Base-by-base conservation (phyloP, 2,113 vertebrate species). In the Siniperca chuatsi region DNA sequence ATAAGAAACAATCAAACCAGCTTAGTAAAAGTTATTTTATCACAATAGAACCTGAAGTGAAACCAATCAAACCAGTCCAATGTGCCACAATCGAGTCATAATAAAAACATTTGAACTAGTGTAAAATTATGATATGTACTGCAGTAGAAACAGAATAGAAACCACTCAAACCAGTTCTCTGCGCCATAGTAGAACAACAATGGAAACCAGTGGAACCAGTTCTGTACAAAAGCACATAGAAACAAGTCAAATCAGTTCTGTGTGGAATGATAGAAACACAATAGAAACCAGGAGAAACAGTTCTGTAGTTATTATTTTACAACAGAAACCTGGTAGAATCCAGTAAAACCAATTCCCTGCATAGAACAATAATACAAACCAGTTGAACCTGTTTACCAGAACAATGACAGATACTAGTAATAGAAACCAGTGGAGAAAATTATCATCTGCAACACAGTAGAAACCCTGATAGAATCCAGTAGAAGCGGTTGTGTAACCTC, bases 401-500 rank as follows among this genome's bases (percentile, higher is more conserved):
- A 62, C 29, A 20, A 50, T 29, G 29, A 25, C 60, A 65, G 11
- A 65, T 55, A 8, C 23, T 37, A 6, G 44, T 25, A 16, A 82
- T 10, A 35, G 61, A 15, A 74, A 23, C 16, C 61, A 80, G 57
- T 29, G 6, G 46, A 62, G 57, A 25, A 57, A 68, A 40, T 7
- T 29, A 55, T 71, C 79, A 79, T 81, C 4, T 68, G 58, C 42
- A 33, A 54, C 54, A 8, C 60, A 85, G 65, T 58, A 48, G 75
- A 80, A 76, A n/a, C 76, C 55, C 60, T 21, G 62, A 73, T 4
- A 66, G 65, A 57, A 61, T n/a, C 62, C 76, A 67, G 79, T 71
- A 54, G 62, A 85, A 57, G 64, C 2, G 18, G 46, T 85, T 88
- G 70, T 55, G 57, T 57, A 74, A 78, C 76, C 62, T 68, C 76